Evolutionary conservation across 2,113 vertebrate species (phyloP).

Genomic region (Istiophorus platypterus): DNA sequence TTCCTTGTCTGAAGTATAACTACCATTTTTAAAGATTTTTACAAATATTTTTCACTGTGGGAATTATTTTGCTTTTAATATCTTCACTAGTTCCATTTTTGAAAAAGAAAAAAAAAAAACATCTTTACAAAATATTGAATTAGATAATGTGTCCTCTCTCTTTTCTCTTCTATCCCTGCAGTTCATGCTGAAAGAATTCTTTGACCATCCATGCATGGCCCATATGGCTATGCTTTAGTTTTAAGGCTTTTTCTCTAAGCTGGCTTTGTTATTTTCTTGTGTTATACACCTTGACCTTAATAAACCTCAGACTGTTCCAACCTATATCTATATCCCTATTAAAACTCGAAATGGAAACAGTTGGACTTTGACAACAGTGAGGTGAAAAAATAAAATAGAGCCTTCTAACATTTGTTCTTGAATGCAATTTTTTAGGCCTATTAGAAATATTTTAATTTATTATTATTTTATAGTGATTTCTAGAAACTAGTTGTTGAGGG

Average conservation of each 20-base stretch:
- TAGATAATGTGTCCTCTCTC: constrained; percentile 1
- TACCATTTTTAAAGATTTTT: too few species aligned
- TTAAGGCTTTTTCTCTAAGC: constrained; percentile 39
- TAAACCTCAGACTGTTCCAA: constrained; percentile 42
- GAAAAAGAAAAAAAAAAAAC: constrained; percentile 8
- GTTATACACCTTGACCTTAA: constrained; percentile 53
- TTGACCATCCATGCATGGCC: constrained; percentile 18
- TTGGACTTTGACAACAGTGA: constrained; percentile 32
- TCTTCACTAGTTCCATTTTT: constrained; percentile 9
- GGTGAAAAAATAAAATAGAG: background rate
- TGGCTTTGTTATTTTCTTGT: constrained; percentile 23
- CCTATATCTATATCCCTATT: constrained; percentile 37
- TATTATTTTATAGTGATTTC: background rate
- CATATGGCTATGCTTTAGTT: constrained; percentile 59
- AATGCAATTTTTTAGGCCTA: background rate
- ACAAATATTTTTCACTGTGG: background rate
- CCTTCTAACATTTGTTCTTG: too few species aligned
- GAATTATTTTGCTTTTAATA: constrained; percentile 10
- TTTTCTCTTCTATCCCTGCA: constrained; percentile 14
- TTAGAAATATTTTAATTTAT: background rate
- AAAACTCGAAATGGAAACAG: constrained; percentile 51
- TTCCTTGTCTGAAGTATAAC: background rate
- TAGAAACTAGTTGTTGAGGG: background rate
- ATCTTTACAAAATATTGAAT: constrained; percentile 5
- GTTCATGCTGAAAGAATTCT: constrained; percentile 44